Base-by-base conservation (phyloP, 2,888 invertebrate species). In the Chrysina gloriosa region DNA sequence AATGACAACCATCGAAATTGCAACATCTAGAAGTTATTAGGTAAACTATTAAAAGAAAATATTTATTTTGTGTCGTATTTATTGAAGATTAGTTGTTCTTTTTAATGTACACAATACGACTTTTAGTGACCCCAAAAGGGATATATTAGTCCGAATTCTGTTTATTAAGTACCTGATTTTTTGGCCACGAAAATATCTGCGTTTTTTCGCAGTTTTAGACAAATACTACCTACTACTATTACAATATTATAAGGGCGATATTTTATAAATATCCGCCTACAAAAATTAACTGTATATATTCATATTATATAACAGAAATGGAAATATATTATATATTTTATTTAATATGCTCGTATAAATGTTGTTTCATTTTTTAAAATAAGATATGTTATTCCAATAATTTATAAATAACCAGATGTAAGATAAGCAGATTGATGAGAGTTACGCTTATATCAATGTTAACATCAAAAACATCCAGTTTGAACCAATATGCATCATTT, bases 181-280 rank as follows among this genome's bases (percentile, higher is more conserved):
- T 61, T 42, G 58, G 58, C 42, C 58, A 61, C 14, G n/a, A 54
- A 19, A 52, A 19, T 34, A 16, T 31, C 34, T 31, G 34, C 1
- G 21, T 19, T 5, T 16, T 31, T 31, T 14, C 47, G n/a, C n/a
- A 45, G 19, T 45, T 4, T 48, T n/a, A 11, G 48, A 48, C 48
- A 48, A 48, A 48, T 48, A 48, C 23, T 48, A 25, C 11, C 4
- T 23, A 9, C 25, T 25, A 48, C 11, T 1, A 23, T 19, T 19
- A 48, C n/a, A 25, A 48, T 25, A 48, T 25, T 23, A 52, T 45
- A 9, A 7, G 29, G 31, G 58, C 42, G 58, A 61, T 61, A 61
- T 61, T 61, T 61, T 36, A 61, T 61, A 61, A 61, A 61, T 61
- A 61, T 61, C 58, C 7, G 42, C 58, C 45, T 56, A n/a, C n/a